Base-by-base conservation (phyloP, 2,113 vertebrate genomes). In the Daubentonia madagascariensis region DNA sequence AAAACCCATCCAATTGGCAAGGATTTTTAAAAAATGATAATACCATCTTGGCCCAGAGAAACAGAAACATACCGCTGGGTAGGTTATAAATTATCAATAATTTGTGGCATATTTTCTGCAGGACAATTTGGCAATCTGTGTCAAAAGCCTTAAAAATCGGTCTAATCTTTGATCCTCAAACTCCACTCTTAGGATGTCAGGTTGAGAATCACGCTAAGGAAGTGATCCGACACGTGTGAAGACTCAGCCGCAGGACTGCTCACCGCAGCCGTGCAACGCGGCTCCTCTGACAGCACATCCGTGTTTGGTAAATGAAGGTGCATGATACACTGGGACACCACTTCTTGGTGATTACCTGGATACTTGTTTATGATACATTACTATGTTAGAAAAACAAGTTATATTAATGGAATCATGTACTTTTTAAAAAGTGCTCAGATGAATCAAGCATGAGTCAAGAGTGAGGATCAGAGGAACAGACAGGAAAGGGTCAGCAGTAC, bases 341-440 rank as follows among this genome's bases (percentile, higher is more conserved):
- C 57, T 57, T 16, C 40, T 18, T 4, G 8, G 0, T 0, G 12
- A 6, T 17, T 2, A 4, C 59, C 0, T 3, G 32, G 32, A 3
- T 1, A 1, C 73, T 20, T 32, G 1, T 18, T 37, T 5, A 5
- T 0, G 12, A 8, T 0, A 10, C 25, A 68, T 6, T 13, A 8
- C 4, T 18, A 18, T 2, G 11, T 67, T 5, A 48, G 40, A 23
- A 54, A 57, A 57, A 25, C 20, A 43, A 25, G 50, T 6, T 9
- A 18, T 1, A 4, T 52, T 52, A 52, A 52, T 16, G 9, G 61
- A 54, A 12, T 4, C 2, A 13, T 5, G 3, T 18, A 8, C 25
- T 57, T 54, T 3, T 10, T n/a, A 32, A 45, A 23, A 8, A 67
- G n/a, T 20, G 13, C 50, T 54, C 5, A 17, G n/a, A 35, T 8